Conservation (phyloP, 2,888 invertebrate genomes). For the Torymus aiolomorphi region DNA sequence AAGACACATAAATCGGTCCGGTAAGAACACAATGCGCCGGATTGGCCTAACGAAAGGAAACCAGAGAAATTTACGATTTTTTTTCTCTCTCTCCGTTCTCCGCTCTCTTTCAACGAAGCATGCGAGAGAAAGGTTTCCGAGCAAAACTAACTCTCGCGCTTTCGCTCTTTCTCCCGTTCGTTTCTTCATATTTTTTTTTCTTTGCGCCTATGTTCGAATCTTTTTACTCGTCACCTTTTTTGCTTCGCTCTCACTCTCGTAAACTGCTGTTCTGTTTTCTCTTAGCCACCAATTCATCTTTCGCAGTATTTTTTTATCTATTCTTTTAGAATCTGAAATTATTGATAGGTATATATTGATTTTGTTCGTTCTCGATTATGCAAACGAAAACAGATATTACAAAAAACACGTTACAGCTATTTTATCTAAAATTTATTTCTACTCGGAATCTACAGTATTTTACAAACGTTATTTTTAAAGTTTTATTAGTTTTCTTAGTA, state of each 20-base stretch:
- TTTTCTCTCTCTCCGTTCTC: constrained; percentile 49
- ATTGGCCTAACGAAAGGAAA: constrained; percentile 65
- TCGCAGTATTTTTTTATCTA: background rate
- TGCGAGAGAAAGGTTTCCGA: constrained; percentile 40
- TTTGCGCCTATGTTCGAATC: background rate
- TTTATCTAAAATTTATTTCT: too few relatives aligned
- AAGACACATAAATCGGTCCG: constrained; percentile 69
- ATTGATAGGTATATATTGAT: too few relatives aligned
- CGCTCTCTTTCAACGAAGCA: background rate
- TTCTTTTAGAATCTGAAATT: too few relatives aligned
- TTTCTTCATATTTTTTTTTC: constrained; percentile 9
- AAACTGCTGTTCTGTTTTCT: background rate
- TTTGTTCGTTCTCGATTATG: too few relatives aligned
- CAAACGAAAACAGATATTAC: too few relatives aligned
- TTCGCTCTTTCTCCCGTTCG: constrained; percentile 18
- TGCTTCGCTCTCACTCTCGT: background rate
- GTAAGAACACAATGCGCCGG: constrained; percentile 63
- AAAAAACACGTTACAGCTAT: too few relatives aligned
- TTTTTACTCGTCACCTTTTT: background rate
- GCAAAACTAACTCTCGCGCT: constrained; percentile 12
- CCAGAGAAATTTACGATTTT: constrained; percentile 62
- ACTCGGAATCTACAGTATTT: background rate
- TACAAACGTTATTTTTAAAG: background rate
- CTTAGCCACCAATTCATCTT: background rate
- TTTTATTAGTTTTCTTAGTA: constrained; percentile 13